Conservation (phyloP, 2,113 vertebrate genomes). For the Albula goreensis region DNA sequence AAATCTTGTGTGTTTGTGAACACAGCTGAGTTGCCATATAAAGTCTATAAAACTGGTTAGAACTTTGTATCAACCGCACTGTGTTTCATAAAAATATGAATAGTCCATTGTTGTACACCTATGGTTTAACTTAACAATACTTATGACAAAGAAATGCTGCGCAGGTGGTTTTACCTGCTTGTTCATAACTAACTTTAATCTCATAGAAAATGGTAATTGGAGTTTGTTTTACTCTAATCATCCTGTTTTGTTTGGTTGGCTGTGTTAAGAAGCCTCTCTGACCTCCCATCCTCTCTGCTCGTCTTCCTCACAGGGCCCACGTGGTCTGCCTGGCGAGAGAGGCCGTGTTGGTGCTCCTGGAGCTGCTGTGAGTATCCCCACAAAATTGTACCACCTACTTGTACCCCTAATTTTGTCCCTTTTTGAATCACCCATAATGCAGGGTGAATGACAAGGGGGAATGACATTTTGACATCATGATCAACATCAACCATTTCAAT, state of each 20-base stretch:
- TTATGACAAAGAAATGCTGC: no score
- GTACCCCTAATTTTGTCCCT: no score
- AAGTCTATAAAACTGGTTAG: background rate
- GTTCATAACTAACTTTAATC: no score
- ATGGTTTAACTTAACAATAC: no score
- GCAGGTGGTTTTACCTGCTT: no score
- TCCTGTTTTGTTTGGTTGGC: background rate
- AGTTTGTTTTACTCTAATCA: no score
- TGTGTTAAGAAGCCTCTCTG: background rate
- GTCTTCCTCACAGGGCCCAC: conserved; percentile 78
- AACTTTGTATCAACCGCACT: background rate
- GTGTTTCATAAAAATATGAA: background rate
- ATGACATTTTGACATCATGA: background rate
- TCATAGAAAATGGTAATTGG: no score
- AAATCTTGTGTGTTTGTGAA: background rate
- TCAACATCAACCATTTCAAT: background rate
- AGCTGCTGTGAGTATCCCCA: conserved; percentile 83
- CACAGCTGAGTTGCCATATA: background rate
- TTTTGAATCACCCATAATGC: background rate
- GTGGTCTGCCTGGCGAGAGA: conserved; percentile 94
- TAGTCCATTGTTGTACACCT: no score
- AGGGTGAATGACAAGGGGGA: no score
- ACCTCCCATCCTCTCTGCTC: background rate
- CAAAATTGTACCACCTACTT: background rate
- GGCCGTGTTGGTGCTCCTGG: conserved; percentile 85